Evolutionary conservation across 2,888 invertebrate genomes (phyloP).

Genomic region (Trileptium ribeirensis): DNA sequence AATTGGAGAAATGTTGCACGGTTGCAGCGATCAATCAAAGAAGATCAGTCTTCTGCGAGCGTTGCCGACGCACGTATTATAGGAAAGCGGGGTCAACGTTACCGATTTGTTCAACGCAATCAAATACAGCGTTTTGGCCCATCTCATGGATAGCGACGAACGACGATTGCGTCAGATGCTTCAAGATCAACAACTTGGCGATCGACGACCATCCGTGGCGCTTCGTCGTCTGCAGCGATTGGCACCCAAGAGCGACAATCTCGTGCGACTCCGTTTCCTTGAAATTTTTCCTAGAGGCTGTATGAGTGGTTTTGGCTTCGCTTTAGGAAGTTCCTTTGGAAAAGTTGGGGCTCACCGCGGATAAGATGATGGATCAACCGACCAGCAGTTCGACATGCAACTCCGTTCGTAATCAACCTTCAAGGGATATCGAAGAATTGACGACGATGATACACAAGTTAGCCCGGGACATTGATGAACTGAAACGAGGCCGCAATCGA

Average conservation of each 20-base stretch:
- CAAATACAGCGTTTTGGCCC: not conserved
- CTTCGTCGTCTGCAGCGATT: not conserved
- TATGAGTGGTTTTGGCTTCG: constrained; percentile 2
- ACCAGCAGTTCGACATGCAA: not conserved
- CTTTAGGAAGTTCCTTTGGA: not conserved
- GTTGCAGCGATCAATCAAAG: not conserved
- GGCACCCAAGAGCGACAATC: not conserved
- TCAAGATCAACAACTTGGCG: not conserved
- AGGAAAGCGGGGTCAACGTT: not conserved
- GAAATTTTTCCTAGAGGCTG: constrained; percentile 6
- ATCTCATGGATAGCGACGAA: not conserved
- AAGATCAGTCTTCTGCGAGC: not conserved
- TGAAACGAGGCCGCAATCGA: not conserved
- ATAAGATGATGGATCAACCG: constrained; percentile 3
- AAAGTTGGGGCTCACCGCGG: not conserved
- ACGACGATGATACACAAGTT: not conserved
- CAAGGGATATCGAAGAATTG: not conserved
- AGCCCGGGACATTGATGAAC: not conserved
- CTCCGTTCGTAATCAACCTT: too few species aligned
- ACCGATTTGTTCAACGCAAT: not conserved
- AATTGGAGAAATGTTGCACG: not conserved
- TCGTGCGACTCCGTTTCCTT: not conserved
- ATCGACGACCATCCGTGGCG: not conserved
- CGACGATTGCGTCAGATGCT: not conserved
- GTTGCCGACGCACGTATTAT: not conserved